Base-by-base conservation (phyloP, 2,888 invertebrate genomes). In the Leptopilina myrica region DNA sequence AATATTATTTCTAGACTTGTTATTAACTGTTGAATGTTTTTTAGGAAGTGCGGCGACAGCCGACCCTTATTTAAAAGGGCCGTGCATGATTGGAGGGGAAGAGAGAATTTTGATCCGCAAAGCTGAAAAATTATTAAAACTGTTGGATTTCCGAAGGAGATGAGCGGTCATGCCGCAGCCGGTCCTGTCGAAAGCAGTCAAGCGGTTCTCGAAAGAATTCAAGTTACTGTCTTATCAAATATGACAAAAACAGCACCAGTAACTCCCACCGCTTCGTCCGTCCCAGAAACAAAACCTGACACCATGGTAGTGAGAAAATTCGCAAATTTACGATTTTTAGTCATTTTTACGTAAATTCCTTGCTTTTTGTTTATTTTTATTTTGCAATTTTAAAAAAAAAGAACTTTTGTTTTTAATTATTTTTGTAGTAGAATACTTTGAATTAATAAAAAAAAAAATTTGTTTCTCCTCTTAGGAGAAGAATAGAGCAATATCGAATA, bases 401-500 rank as follows among this genome's bases (percentile, higher is more conserved):
- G 11, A 49, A 49, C 8, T 49, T 49, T 49, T 49, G 20, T 20
- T 1, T 20, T 20, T 20, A 20, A 20, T 20, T 20, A 20, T 20
- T 20, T 20, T 20, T 20, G 20, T 20, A 20, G 20, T 20, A 20
- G 20, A 20, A 20, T 20, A 20, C 20, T 20, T 49, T 4, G 1
- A 49, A 11, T 49, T 49, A 49, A 49, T 49, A 2, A 1, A 20
- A 11, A 33, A 33, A n/a, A 77, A n/a, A n/a, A 56, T 67, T 62
- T 53, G 11, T 69, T 14, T 69, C 67, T 67, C 59, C 15, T 80
- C 77, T 46, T 65, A 81, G 80, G 62, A 77, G 65, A 20, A 75
- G 15, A 66, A 76, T 64, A 43, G 75, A 5, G 59, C 75, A 12
- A 88, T 91, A 78, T 88, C 91, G 11, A 94, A 94, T 87, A 91